Evolutionary conservation across 2,888 invertebrate species (phyloP), one percentile per base, ranked within the genome.

Genomic region (Arrhopalites spinosus): DNA sequence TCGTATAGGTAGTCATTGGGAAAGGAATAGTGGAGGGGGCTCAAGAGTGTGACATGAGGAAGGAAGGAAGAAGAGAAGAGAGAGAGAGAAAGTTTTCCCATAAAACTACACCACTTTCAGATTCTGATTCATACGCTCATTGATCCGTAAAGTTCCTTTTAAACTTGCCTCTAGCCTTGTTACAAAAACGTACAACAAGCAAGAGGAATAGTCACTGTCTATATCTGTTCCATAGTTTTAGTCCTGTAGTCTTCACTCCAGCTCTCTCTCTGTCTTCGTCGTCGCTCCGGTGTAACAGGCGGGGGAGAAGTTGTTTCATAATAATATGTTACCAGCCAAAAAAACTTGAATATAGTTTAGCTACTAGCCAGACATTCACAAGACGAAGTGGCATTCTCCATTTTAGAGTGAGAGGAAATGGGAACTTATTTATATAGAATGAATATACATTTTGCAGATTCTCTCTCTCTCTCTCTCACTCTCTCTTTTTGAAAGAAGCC

Each of bases 51-150:
- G 64, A 61, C 27, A 61, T 61, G 61, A 61, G 53, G 53, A 53
- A 61, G 20, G 25, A 23, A 25, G 27, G 20, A 30, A 36, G 17
- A 36, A 1, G 30, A 30, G 15, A 5, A 17, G 53, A 17, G 53
- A 53, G 53, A 27, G 13, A n/a, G n/a, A n/a, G 43, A 64, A 64
- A 64, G 64, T 64, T 64, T 64, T 64, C 64, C 23, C 64, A 64
- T 64, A 64, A 64, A 64, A 17, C 36, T 36, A 15, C 36, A 27
- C 27, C 53, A 20, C 64, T 25, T 17, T 36, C 36, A 29, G 36
- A 64, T 15, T 64, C 36, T 36, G 36, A 64, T 64, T 64, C 64
- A 64, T 30, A 64, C 36, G 36, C 36, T 64, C 30, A 30, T 64
- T 29, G 3, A n/a, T 20, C 64, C 36, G 64, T 64, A 64, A 64